Evolutionary conservation across 2,797 vertebrate species (phyloP).

Genomic region (Tenualosa ilisha): DNA sequence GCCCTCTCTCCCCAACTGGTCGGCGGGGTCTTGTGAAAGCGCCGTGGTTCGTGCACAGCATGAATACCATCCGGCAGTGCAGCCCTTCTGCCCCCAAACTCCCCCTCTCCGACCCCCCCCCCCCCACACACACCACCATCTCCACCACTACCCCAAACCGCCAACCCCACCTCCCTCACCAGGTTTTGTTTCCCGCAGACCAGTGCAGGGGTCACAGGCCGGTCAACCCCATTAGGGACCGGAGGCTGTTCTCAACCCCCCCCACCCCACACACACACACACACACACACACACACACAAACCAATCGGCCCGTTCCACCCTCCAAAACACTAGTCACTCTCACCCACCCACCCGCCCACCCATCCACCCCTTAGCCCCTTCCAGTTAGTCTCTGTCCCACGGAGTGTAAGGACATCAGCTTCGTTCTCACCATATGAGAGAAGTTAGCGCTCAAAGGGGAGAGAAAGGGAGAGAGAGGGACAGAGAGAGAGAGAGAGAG

Average conservation of each 20-base stretch:
- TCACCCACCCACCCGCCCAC: neutral
- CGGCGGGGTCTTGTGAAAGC: constrained; percentile 50
- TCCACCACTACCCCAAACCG: no score
- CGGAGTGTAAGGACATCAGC: constrained; percentile 50
- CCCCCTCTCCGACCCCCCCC: neutral
- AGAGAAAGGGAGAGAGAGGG: neutral
- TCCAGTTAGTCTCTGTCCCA: constrained; percentile 31
- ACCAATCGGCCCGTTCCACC: neutral
- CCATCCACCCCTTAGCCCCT: neutral
- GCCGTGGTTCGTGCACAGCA: constrained; percentile 58
- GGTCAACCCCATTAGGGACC: constrained; percentile 63
- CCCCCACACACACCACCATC: neutral
- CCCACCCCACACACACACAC: neutral
- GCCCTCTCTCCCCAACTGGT: neutral
- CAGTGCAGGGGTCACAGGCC: constrained; percentile 55
- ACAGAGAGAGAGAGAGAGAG: neutral
- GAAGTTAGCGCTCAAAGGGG: constrained; percentile 35
- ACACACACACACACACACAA: no score
- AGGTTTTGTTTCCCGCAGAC: constrained; percentile 56
- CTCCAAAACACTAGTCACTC: neutral
- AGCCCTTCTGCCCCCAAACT: constrained; percentile 41
- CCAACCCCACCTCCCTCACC: constrained; percentile 16
- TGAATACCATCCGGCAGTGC: constrained; percentile 57
- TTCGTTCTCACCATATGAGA: constrained; percentile 51
- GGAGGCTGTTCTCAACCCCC: constrained; percentile 43